Percentiles rank a stretch among this genome's conserved stretches.
These are phyloP conservation scores for Balaeniceps rex DNA, from an alignment of 2,113 vertebrate genomes.

Conservation along the genomic window DNA sequence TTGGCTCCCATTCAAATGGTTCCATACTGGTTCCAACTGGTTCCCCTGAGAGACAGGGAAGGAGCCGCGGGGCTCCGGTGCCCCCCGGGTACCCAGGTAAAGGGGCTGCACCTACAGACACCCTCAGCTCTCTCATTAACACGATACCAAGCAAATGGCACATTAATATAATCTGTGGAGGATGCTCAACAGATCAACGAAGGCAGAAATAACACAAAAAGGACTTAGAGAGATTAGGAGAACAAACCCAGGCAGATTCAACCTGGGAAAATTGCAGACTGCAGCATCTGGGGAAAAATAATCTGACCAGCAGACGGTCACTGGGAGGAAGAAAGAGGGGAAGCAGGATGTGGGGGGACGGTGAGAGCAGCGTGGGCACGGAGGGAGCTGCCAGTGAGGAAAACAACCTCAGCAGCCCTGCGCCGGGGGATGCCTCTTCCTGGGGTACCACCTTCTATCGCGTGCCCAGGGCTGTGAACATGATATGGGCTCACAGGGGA, in stretches of 20 bases:
- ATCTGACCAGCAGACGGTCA: neutral
- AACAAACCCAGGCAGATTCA: conserved; percentile 31
- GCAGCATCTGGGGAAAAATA: conserved; percentile 42
- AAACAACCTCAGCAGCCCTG: neutral
- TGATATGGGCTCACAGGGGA: neutral
- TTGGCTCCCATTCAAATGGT: neutral
- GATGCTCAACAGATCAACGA: neutral
- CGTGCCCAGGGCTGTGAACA: neutral
- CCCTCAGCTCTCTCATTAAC: neutral
- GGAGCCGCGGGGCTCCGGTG: accelerated
- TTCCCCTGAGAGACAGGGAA: neutral
- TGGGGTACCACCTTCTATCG: neutral
- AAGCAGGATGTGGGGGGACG: conserved; percentile 3
- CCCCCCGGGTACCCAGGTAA: neutral
- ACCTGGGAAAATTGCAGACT: conserved; percentile 29
- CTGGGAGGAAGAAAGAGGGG: conserved; percentile 37
- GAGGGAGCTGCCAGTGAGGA: neutral
- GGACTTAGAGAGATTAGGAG: conserved; percentile 41
- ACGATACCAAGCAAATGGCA: neutral
- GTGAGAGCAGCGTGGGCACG: accelerated
- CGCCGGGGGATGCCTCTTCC: neutral
- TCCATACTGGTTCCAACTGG: neutral
- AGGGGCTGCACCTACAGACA: neutral
- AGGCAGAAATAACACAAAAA: conserved; percentile 24
- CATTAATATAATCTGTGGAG: neutral